Conservation (phyloP, 1,140 invertebrate genomes). For the Nasonia giraulti region DNA sequence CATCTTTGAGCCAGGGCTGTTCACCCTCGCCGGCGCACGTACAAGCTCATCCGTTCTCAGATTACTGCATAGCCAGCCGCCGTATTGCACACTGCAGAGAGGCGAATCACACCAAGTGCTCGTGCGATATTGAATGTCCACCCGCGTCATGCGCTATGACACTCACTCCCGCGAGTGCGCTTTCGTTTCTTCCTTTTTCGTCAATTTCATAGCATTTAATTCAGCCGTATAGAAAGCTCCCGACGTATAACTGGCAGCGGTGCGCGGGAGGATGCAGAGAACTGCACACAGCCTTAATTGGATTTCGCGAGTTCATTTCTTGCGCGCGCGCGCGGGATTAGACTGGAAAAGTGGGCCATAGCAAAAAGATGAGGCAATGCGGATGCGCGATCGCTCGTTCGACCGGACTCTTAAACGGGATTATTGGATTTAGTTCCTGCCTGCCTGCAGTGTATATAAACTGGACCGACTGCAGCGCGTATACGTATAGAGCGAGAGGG, state of each 20-base stretch:
- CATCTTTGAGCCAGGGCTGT: no score
- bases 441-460: no score
- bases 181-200: not conserved
- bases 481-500: not conserved
- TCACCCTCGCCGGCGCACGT: no score
- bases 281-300: constrained; percentile 30
- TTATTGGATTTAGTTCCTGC: constrained; percentile 24
- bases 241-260: no score
- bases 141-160: constrained; percentile 33
- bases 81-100: not conserved
- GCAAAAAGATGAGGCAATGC: not conserved
- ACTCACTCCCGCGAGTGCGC: not conserved
- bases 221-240: not conserved
- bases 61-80: constrained; percentile 34
- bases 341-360: not conserved
- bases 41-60: constrained; percentile 18
- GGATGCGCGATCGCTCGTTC: constrained; percentile 5
- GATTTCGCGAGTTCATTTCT: constrained; percentile 47
- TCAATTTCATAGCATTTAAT: not conserved
- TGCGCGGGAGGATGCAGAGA: no score
- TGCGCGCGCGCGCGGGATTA: not conserved
- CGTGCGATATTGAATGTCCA: constrained; percentile 62
- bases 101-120: constrained; percentile 62
- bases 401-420: constrained; percentile 33
- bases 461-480: not conserved